Evolutionary conservation across 2,113 vertebrate species (phyloP).

Genomic region (Cinclus mexicanus): DNA sequence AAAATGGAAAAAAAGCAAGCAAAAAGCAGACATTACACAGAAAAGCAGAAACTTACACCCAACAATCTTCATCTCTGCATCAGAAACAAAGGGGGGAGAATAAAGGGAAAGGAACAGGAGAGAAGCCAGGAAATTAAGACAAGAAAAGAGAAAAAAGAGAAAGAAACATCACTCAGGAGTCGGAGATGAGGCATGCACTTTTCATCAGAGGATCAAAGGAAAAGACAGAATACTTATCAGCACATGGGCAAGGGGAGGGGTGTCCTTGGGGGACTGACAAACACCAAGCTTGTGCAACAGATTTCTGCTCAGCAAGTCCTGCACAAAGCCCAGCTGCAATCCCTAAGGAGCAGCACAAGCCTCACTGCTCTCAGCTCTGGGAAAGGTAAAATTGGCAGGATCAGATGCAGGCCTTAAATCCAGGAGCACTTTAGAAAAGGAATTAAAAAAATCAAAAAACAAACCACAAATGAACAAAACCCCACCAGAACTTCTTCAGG

Average conservation of each 20-base stretch:
- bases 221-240: constrained; percentile 67
- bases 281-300: constrained; percentile 51
- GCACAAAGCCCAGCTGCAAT: constrained; percentile 47
- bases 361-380: constrained; percentile 31
- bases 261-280: constrained; percentile 53
- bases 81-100: constrained; percentile 74
- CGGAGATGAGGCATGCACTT: constrained; percentile 72
- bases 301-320: constrained; percentile 53
- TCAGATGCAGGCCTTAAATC: constrained; percentile 1
- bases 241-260: constrained; percentile 59
- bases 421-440: not conserved
- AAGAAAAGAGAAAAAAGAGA: constrained; percentile 74
- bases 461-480: not conserved
- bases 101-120: constrained; percentile 66
- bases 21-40: constrained; percentile 72
- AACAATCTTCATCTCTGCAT: constrained; percentile 86
- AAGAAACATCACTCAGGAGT: constrained; percentile 72
- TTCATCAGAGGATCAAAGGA: constrained; percentile 72
- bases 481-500: not conserved
- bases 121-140: constrained; percentile 73
- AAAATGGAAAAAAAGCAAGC: constrained; percentile 74
- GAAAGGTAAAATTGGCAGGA: constrained; percentile 25
- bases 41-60: constrained; percentile 85
- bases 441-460: not conserved
- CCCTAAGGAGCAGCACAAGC: constrained; percentile 36